Conservation (phyloP, 1,140 invertebrate genomes). For the Ladona fulva region DNA sequence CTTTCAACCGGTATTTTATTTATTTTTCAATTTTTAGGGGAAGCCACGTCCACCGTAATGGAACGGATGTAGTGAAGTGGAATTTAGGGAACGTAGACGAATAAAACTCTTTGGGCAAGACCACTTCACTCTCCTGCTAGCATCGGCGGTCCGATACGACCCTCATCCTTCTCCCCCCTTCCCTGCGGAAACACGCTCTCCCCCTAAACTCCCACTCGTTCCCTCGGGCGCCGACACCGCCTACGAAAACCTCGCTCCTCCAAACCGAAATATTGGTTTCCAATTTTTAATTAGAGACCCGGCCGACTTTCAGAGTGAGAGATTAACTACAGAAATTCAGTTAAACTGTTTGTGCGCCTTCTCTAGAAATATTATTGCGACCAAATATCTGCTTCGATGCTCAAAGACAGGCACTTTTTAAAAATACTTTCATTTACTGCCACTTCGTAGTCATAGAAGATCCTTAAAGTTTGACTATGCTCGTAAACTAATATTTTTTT, state of each 20-base stretch:
- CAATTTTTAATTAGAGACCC: slow-evolving; percentile 8
- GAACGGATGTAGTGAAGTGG: background rate
- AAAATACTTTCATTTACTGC: too few relatives aligned
- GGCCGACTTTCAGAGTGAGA: background rate
- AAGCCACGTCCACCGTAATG: background rate
- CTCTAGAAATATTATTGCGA: too few relatives aligned
- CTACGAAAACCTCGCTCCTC: too few relatives aligned
- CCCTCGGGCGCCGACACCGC: too few relatives aligned
- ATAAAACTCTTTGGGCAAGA: background rate
- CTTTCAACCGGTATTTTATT: too few relatives aligned
- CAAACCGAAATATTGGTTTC: background rate
- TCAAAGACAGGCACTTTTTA: too few relatives aligned
- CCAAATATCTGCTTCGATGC: too few relatives aligned
- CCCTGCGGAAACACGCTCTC: background rate
- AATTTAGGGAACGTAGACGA: background rate
- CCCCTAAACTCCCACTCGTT: background rate
- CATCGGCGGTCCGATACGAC: background rate
- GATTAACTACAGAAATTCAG: slow-evolving; percentile 2
- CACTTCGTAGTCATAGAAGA: too few relatives aligned
- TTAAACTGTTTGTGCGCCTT: background rate
- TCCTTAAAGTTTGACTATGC: too few relatives aligned
- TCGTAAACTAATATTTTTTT: too few relatives aligned
- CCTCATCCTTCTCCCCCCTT: background rate
- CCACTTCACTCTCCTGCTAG: background rate
- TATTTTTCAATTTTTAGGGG: background rate